Conservation (phyloP, 2,888 invertebrate species). For the Anarsia innoxiella region DNA sequence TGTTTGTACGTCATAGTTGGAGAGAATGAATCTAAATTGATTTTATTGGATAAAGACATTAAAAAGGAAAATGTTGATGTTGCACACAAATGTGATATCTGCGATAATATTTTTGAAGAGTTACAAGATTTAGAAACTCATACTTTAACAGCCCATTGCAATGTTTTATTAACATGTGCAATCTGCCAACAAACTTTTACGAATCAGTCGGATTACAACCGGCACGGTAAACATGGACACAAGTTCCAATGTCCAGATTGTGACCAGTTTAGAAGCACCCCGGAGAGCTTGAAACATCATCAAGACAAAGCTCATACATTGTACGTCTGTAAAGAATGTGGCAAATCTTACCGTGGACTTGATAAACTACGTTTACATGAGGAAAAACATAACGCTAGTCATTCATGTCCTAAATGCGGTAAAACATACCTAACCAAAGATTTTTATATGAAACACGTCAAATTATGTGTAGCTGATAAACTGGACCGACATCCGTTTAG, state of each 20-base stretch:
- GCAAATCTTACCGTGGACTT: slow-evolving; percentile 43
- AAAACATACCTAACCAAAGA: slow-evolving; percentile 53
- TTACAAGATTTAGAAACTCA: neutral
- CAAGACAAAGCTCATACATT: slow-evolving; percentile 32
- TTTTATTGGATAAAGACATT: slow-evolving; percentile 31
- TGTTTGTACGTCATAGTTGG: slow-evolving; percentile 39
- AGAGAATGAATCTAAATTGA: slow-evolving; percentile 34
- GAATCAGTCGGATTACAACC: slow-evolving; percentile 25
- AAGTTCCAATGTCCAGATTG: slow-evolving; percentile 49
- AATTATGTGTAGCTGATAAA: slow-evolving; percentile 44
- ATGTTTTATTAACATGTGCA: slow-evolving; percentile 22
- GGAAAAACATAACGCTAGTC: slow-evolving; percentile 44
- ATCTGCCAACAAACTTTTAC: slow-evolving; percentile 38
- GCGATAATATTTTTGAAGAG: neutral
- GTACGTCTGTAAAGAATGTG: slow-evolving; percentile 53
- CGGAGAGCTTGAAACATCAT: slow-evolving; percentile 41
- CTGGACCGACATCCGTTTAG: slow-evolving; percentile 56
- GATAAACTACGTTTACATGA: slow-evolving; percentile 49
- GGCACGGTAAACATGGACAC: slow-evolving; percentile 31
- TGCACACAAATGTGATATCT: neutral
- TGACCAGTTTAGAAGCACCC: slow-evolving; percentile 29
- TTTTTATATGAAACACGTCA: slow-evolving; percentile 50
- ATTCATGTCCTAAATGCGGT: slow-evolving; percentile 55
- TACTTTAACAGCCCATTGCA: neutral
- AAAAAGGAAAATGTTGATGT: slow-evolving; percentile 10